Evolutionary conservation across 2,113 vertebrate genomes (phyloP).

Genomic region (Chaetorhynchus papuensis): DNA sequence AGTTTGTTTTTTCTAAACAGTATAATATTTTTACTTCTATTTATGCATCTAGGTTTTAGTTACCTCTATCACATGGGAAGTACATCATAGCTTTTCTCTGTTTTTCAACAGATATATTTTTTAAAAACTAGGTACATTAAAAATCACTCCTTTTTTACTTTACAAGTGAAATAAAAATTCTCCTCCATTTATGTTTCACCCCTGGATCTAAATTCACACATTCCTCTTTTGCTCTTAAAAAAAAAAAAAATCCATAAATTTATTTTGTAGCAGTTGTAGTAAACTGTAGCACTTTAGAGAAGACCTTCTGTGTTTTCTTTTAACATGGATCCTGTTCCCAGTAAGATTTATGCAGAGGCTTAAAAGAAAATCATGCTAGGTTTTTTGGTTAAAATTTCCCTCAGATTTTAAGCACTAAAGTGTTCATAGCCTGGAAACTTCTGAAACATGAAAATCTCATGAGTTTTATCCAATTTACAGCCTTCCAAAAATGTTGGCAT

Average conservation of each 20-base stretch:
- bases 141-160: not conserved
- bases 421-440: not conserved
- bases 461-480: not conserved
- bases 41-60: not conserved
- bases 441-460: not conserved
- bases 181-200: not conserved
- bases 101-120: not conserved
- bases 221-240: not conserved
- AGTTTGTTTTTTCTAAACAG: not conserved
- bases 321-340: slow-evolving; percentile 11
- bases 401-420: not conserved
- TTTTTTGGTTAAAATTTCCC: not conserved
- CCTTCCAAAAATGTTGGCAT: not conserved
- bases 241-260: not conserved
- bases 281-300: slow-evolving; percentile 29
- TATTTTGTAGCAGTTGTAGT: slow-evolving; percentile 23
- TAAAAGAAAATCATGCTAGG: not conserved
- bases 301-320: slow-evolving; percentile 51
- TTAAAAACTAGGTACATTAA: not conserved
- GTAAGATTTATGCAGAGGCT: slow-evolving; percentile 28
- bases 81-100: not conserved
- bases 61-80: not conserved
- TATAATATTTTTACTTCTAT: not conserved
- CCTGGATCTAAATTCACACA: slow-evolving; percentile 32
- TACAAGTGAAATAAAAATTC: not conserved